Percentiles rank a stretch among this genome's conserved stretches.
Evolutionary conservation across 2,113 vertebrate genomes (phyloP).

Genomic region (Cavia porcellus): DNA sequence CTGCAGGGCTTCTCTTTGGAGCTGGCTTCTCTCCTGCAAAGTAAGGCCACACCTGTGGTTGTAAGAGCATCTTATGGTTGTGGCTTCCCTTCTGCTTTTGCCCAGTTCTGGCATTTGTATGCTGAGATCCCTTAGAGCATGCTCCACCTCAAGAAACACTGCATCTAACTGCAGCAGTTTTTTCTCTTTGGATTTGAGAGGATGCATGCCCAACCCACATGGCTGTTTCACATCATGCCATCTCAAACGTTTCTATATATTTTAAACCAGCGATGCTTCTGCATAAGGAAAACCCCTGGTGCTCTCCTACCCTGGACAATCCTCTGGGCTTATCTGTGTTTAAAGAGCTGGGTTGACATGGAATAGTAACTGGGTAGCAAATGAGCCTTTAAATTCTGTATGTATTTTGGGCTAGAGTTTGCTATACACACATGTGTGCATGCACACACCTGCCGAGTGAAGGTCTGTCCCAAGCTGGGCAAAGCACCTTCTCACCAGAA

Average conservation of each 20-base stretch:
- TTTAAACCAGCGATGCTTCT: background rate
- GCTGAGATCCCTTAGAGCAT: background rate
- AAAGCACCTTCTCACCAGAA: background rate
- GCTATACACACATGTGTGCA: background rate
- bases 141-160: background rate
- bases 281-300: background rate
- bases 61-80: background rate
- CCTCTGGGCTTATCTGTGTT: background rate
- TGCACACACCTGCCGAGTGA: too few relatives aligned
- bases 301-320: rapidly evolving
- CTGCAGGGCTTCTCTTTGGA: background rate
- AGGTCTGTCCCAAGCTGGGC: background rate
- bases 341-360: background rate
- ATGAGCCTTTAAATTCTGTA: background rate
- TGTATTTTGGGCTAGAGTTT: background rate
- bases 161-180: background rate
- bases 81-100: rapidly evolving
- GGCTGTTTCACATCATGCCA: rapidly evolving
- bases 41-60: background rate
- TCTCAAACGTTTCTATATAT: rapidly evolving
- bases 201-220: background rate
- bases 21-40: background rate
- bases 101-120: background rate
- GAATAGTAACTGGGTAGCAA: background rate
- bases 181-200: background rate